Conservation (phyloP, 2,888 invertebrate genomes). For the Aricia artaxerxes region DNA sequence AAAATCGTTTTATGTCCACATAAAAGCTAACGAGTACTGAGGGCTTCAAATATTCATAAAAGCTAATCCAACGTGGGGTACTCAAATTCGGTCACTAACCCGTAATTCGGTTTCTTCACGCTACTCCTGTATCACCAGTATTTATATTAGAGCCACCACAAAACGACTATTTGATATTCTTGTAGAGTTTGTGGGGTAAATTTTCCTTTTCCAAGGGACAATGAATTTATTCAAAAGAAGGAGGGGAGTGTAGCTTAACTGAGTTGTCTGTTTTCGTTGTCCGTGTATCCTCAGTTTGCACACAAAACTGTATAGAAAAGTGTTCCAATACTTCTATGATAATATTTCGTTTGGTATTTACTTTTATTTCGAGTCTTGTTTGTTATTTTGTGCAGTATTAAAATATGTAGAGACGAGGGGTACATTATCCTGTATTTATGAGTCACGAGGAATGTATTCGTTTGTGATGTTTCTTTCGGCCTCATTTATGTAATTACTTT, state of each 20-base stretch:
- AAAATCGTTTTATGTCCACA: conserved; percentile 9
- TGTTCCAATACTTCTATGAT: neutral
- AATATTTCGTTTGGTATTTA: neutral
- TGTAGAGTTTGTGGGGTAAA: conserved; percentile 1
- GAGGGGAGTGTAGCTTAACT: neutral
- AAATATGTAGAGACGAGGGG: neutral
- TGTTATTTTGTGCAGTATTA: neutral
- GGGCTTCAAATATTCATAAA: conserved; percentile 11
- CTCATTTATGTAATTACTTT: conserved; percentile 29
- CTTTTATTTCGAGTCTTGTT: neutral
- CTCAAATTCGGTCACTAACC: conserved; percentile 19
- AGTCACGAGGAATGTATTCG: conserved; percentile 9
- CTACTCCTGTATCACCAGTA: conserved; percentile 7
- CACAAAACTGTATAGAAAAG: neutral
- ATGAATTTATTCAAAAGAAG: conserved; percentile 17
- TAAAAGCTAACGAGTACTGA: neutral
- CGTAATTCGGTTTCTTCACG: conserved; percentile 22
- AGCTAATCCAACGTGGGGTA: conserved; percentile 2
- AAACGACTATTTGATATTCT: conserved; percentile 15
- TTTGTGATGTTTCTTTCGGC: conserved; percentile 27
- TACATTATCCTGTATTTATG: neutral
- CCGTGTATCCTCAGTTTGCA: neutral
- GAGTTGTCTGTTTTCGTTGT: conserved; percentile 6
- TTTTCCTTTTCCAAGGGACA: conserved; percentile 6
- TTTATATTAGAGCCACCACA: conserved; percentile 13